These are phyloP conservation scores for Micrasema longulum DNA, from an alignment of 1,140 invertebrate genomes.

Conservation along the genomic window DNA sequence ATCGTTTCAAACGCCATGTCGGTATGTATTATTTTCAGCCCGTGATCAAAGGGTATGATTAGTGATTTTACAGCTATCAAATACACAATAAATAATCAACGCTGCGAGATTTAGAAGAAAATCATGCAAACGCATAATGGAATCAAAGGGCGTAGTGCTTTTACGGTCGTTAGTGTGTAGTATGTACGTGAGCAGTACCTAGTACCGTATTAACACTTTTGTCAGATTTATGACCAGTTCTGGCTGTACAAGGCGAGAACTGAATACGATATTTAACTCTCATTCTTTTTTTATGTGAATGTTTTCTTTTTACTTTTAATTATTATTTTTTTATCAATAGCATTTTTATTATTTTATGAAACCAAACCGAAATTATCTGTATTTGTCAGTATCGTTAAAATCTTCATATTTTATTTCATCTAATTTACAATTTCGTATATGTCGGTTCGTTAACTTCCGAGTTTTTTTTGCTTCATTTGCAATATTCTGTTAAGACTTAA, in stretches of 20 bases:
- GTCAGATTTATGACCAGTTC: background rate
- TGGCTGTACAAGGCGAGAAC: too few relatives aligned
- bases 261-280: too few relatives aligned
- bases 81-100: slow-evolving; percentile 20
- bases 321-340: too few relatives aligned
- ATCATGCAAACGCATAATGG: slow-evolving; percentile 28
- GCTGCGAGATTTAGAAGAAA: slow-evolving; percentile 5
- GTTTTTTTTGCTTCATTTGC: background rate
- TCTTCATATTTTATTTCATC: too few relatives aligned
- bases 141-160: slow-evolving; percentile 28
- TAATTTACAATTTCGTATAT: too few relatives aligned
- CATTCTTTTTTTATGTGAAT: too few relatives aligned
- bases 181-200: background rate
- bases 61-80: background rate
- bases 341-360: too few relatives aligned
- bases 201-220: background rate
- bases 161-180: background rate
- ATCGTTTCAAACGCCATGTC: background rate
- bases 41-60: slow-evolving; percentile 8
- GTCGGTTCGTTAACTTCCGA: too few relatives aligned
- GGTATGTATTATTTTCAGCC: slow-evolving; percentile 7
- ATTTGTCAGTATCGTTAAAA: too few relatives aligned
- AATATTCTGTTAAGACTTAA: background rate
- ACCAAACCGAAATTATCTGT: too few relatives aligned
- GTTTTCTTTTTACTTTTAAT: too few relatives aligned